Conservation (phyloP, 2,113 vertebrate genomes). For the Fulmarus glacialis region DNA sequence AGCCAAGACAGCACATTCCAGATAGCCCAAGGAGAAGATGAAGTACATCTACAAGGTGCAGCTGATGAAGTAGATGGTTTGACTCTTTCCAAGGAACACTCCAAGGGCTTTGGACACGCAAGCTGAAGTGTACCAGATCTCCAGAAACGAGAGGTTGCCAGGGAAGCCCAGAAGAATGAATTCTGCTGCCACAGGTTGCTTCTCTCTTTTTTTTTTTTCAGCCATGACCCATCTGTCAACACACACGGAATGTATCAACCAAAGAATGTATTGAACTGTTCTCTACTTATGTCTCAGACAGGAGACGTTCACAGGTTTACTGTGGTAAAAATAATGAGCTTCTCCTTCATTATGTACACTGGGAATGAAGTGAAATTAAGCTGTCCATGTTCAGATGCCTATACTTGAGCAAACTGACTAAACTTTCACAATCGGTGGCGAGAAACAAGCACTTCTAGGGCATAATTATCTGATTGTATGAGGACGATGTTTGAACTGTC, state of each 20-base stretch:
- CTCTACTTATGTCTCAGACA: not conserved
- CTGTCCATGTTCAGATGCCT: too few relatives aligned
- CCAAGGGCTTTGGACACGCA: not conserved
- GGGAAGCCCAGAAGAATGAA: not conserved
- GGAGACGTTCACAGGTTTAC: not conserved
- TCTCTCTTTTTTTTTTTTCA: too few relatives aligned
- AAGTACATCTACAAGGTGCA: not conserved
- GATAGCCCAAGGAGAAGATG: not conserved
- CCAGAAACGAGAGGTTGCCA: not conserved
- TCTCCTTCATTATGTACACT: too few relatives aligned
- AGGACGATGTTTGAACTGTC: too few relatives aligned
- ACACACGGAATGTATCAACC: not conserved
- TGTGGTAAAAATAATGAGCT: not conserved
- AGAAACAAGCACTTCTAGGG: too few relatives aligned
- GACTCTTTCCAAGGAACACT: not conserved
- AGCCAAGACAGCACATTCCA: not conserved
- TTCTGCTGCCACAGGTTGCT: too few relatives aligned
- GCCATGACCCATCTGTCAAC: not conserved
- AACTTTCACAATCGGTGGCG: too few relatives aligned
- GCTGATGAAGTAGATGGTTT: not conserved
- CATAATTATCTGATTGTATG: too few relatives aligned
- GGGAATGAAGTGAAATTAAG: too few relatives aligned
- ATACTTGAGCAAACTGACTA: not conserved
- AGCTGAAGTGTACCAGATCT: not conserved
- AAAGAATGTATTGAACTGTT: not conserved